A percentile compares a stretch with the other conserved stretches of the same genome.
These are phyloP conservation scores for Epinotia demarniana DNA, from an alignment of 2,888 invertebrate genomes.

Conservation along the genomic window DNA sequence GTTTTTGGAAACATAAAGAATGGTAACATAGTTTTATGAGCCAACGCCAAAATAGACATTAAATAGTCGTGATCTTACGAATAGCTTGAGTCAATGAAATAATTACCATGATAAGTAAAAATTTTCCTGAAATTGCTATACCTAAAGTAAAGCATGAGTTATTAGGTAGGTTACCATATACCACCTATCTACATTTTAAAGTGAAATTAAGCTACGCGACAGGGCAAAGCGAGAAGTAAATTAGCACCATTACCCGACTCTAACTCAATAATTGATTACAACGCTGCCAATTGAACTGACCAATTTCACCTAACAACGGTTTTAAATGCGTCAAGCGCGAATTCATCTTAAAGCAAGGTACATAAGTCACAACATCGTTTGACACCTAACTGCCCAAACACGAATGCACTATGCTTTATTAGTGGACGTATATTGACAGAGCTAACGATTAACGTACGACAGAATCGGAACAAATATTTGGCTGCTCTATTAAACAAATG, in stretches of 20 bases:
- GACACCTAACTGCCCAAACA: slow-evolving; percentile 51
- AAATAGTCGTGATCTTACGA: neutral
- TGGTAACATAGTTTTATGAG: slow-evolving; percentile 33
- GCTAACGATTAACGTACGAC: slow-evolving; percentile 69
- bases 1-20: slow-evolving; percentile 48
- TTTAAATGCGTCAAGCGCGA: slow-evolving; percentile 49
- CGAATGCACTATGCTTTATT: slow-evolving; percentile 66
- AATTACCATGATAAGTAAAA: neutral
- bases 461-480: slow-evolving; percentile 76
- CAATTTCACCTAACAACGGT: slow-evolving; percentile 56
- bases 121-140: neutral
- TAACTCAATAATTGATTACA: slow-evolving; percentile 57
- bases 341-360: slow-evolving; percentile 50
- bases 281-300: slow-evolving; percentile 57
- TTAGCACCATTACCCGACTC: slow-evolving; percentile 62
- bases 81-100: neutral
- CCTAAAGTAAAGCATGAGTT: neutral
- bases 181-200: neutral
- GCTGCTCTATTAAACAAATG: slow-evolving; percentile 77
- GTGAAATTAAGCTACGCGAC: slow-evolving; percentile 28
- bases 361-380: slow-evolving; percentile 56
- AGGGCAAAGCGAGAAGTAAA: slow-evolving; percentile 59
- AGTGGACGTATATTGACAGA: slow-evolving; percentile 78
- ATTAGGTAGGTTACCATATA: neutral
- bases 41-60: slow-evolving; percentile 18